Evolutionary conservation across 2,888 invertebrate genomes (phyloP), one percentile per base, ranked within the genome.

Genomic region (Seladonia tumulorum): DNA sequence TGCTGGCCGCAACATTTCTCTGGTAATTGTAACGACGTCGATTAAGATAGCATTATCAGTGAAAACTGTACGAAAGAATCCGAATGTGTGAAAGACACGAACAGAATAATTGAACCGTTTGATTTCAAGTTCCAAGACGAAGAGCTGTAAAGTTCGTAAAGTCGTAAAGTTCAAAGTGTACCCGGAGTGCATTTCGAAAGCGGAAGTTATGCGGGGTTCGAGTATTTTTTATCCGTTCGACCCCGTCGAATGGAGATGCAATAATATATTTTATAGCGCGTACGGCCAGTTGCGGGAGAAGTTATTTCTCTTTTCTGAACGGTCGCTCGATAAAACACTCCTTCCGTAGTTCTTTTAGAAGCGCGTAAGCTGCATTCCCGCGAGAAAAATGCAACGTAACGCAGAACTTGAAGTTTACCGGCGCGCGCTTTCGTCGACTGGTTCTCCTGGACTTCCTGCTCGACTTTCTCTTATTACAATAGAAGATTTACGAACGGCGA

Each of bases 381-480:
- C 60, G 72, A 84, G 85, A 85, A 87, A 86, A 76, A 74, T 84
- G 49, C 76, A 81, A 82, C 76, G 86, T 82, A 85, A 85, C 70
- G 68, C 81, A 89, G 77, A 86, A 82, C 76, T 85, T 71, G 82
- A 68, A 78, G 79, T 86, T 83, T 66, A 83, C 79, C 79, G 70
- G 70, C 57, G 68, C 75, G 60, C 77, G 71, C 88, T 88, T 90
- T 87, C 87, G 81, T 88, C 84, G 87, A 82, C 88, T 86, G 83
- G 85, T 87, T 87, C 1, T 29, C 57, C 57, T 60, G 79, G 78
- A 88, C 88, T 90, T 90, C 83, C 88, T 81, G 89, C 81, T 86
- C 79, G 84, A 85, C 92, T 92, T 92, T 92, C 92, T 91, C 91
- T 85, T 81, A 86, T 90, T 88, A 89, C 89, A 90, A 92, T 91